A percentile compares a stretch with the other conserved stretches of the same genome.
Conservation (phyloP, 2,888 invertebrate species). For the Chironomus tentans region DNA sequence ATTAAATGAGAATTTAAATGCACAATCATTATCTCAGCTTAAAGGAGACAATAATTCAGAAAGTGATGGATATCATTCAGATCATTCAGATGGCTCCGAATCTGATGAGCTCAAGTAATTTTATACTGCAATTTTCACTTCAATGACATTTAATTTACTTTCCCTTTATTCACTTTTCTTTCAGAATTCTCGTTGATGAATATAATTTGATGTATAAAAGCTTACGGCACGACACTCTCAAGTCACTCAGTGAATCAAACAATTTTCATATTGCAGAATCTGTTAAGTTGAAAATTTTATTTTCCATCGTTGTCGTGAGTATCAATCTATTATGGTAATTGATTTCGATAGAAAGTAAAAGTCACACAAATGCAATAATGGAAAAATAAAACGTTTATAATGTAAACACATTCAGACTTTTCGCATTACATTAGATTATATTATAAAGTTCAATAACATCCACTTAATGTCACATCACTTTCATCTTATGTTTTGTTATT, state of each 20-base stretch:
- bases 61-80: slow-evolving; percentile 80
- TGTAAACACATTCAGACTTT: neutral
- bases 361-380: neutral
- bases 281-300: slow-evolving; percentile 63
- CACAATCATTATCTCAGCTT: slow-evolving; percentile 35
- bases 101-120: slow-evolving; percentile 41
- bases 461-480: neutral
- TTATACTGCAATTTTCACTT: neutral
- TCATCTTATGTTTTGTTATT: neutral
- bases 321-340: slow-evolving; percentile 22
- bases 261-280: slow-evolving; percentile 46
- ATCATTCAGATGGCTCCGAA: slow-evolving; percentile 49
- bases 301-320: slow-evolving; percentile 92
- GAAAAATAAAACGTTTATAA: neutral
- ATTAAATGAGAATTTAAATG: neutral
- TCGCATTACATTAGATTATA: slow-evolving; percentile 6
- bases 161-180: slow-evolving; percentile 38
- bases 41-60: slow-evolving; percentile 43
- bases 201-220: slow-evolving; percentile 80
- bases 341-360: slow-evolving; percentile 21
- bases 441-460: slow-evolving; percentile 25
- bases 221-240: slow-evolving; percentile 74
- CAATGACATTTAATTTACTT: neutral
- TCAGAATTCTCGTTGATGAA: slow-evolving; percentile 59
- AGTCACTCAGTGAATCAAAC: slow-evolving; percentile 71